Evolutionary conservation across 2,113 vertebrate species (phyloP).

Genomic region (Amphiprion ocellaris): DNA sequence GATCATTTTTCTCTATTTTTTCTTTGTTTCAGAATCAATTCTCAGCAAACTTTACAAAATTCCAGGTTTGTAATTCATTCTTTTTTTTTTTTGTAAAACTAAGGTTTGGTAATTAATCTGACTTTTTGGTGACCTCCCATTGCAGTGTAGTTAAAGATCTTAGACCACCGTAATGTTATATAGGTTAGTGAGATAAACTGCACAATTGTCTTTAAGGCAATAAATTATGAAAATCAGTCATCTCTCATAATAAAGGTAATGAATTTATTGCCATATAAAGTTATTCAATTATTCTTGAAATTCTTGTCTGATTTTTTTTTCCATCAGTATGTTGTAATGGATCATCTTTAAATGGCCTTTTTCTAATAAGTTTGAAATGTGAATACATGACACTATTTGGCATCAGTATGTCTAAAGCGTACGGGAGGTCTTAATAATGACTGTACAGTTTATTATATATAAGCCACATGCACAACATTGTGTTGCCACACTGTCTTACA

Average conservation of each 20-base stretch:
- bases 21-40: constrained; percentile 90
- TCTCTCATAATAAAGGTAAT: neutral
- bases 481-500: constrained; percentile 64
- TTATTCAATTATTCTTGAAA: too few relatives aligned
- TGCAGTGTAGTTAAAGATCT: too few relatives aligned
- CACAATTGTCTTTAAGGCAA: neutral
- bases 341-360: too few relatives aligned
- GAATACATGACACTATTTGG: neutral
- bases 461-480: neutral
- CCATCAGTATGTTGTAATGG: too few relatives aligned
- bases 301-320: too few relatives aligned
- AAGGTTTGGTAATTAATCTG: neutral
- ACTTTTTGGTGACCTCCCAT: neutral
- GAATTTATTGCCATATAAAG: too few relatives aligned
- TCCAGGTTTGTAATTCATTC: constrained; percentile 87
- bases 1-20: constrained; percentile 18
- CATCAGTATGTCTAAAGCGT: neutral
- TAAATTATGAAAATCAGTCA: neutral
- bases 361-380: neutral
- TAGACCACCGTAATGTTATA: neutral
- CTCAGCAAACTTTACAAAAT: constrained; percentile 98
- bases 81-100: neutral
- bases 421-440: neutral
- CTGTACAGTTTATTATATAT: neutral
- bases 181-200: neutral